Evolutionary conservation across 2,888 invertebrate genomes (phyloP).

Genomic region (Bombylius discolor): DNA sequence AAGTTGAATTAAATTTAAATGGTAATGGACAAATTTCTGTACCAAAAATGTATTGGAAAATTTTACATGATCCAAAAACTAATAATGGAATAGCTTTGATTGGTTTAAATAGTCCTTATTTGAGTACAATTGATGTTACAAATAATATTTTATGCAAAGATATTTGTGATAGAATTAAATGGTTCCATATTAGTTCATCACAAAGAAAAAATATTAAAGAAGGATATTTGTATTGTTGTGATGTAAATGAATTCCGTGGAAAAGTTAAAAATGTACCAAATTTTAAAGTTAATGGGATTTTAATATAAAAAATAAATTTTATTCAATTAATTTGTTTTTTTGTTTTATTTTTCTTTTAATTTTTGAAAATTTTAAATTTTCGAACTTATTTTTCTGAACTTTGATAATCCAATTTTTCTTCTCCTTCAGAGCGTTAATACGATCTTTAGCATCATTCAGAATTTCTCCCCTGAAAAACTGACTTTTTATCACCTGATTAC

Average conservation of each 20-base stretch:
- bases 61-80: constrained; percentile 29
- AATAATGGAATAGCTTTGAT: constrained; percentile 32
- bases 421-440: no score
- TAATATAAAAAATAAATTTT: constrained; percentile 9
- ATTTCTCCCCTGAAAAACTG: no score
- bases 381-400: no score
- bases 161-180: constrained; percentile 22
- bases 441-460: no score
- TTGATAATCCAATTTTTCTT: no score
- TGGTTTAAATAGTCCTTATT: constrained; percentile 36
- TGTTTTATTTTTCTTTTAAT: no score
- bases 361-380: no score
- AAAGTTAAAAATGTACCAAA: constrained; percentile 5
- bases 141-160: constrained; percentile 23
- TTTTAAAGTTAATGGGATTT: constrained; percentile 15
- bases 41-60: constrained; percentile 36
- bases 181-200: constrained; percentile 22
- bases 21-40: constrained; percentile 21
- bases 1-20: constrained; percentile 23
- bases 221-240: constrained; percentile 32
- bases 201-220: constrained; percentile 5
- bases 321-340: no score
- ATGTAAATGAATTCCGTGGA: constrained; percentile 21
- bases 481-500: no score
- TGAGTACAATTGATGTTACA: constrained; percentile 6